Percentiles rank a stretch among this genome's conserved stretches.
Conservation (phyloP, 2,797 vertebrate species). For the Tokudaia tokunoshimensis region DNA sequence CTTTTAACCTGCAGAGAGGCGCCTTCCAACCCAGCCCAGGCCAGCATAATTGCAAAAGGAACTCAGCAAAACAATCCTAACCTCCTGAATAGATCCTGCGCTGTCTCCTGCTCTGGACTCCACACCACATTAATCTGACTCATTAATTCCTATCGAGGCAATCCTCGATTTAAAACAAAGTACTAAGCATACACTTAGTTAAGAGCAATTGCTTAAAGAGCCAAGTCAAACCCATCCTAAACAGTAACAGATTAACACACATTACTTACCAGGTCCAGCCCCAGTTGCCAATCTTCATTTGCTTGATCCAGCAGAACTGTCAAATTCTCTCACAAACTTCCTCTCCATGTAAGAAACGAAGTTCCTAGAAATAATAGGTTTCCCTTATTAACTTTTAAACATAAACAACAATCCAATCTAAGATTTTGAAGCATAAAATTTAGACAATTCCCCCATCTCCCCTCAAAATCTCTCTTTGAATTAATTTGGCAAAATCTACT, state of each 20-base stretch:
- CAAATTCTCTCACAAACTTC: slow-evolving; percentile 43
- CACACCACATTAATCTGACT: slow-evolving; percentile 67
- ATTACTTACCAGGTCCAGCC: slow-evolving; percentile 61
- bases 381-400: slow-evolving; percentile 55
- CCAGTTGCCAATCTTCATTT: slow-evolving; percentile 55
- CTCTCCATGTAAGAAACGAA: slow-evolving; percentile 64
- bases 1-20: slow-evolving; percentile 50
- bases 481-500: slow-evolving; percentile 28
- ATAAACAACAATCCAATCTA: slow-evolving; percentile 35
- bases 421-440: slow-evolving; percentile 44
- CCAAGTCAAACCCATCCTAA: slow-evolving; percentile 34
- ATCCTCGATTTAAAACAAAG: slow-evolving; percentile 55
- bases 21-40: slow-evolving; percentile 16
- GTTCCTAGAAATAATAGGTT: slow-evolving; percentile 72
- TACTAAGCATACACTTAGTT: slow-evolving; percentile 64
- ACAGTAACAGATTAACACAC: slow-evolving; percentile 58
- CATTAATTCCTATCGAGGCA: slow-evolving; percentile 62
- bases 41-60: slow-evolving; percentile 10
- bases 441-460: neutral
- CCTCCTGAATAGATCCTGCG: slow-evolving; percentile 25
- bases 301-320: neutral
- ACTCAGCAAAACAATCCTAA: slow-evolving; percentile 4
- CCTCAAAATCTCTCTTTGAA: neutral
- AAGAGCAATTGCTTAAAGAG: slow-evolving; percentile 63
- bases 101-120: slow-evolving; percentile 25